phyloP scores from a whole-genome alignment of 2,888 invertebrate species.

The Noctua comes region DNA sequence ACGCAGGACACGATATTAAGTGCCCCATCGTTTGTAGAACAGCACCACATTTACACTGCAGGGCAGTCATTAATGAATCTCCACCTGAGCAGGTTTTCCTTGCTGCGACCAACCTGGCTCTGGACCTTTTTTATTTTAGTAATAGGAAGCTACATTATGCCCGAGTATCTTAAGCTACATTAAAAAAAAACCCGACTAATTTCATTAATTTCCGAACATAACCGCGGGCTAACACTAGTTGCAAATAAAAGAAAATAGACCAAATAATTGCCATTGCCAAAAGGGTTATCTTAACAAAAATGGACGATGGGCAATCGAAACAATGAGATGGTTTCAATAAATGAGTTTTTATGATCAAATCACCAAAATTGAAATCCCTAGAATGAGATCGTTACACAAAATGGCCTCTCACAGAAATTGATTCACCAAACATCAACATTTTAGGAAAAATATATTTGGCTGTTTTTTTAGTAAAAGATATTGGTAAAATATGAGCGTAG shows the following conservation, averaged over 20 bases:
- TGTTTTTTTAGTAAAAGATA: neutral
- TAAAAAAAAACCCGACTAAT: neutral
- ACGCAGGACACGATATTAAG: too few relatives aligned
- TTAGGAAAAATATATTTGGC: neutral
- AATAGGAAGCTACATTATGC: too few relatives aligned
- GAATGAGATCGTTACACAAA: slow-evolving; percentile 32
- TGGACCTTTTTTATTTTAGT: too few relatives aligned
- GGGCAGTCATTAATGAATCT: too few relatives aligned
- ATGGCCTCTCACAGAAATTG: slow-evolving; percentile 44
- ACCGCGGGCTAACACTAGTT: neutral
- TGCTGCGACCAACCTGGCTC: too few relatives aligned
- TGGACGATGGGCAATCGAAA: slow-evolving; percentile 27
- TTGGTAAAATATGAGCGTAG: neutral
- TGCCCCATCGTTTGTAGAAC: too few relatives aligned
- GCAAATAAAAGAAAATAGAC: slow-evolving; percentile 11
- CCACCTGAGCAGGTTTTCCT: too few relatives aligned
- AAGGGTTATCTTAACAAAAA: slow-evolving; percentile 42
- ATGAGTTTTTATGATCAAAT: slow-evolving; percentile 54
- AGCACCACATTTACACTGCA: too few relatives aligned
- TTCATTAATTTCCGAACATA: neutral
- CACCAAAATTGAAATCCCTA: slow-evolving; percentile 51
- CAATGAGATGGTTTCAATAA: slow-evolving; percentile 53
- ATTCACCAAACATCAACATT: slow-evolving; percentile 20
- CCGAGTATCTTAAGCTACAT: neutral
- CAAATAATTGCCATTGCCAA: slow-evolving; percentile 23